Base-by-base conservation (phyloP, 2,888 invertebrate species). In the Apotomis betuletana region DNA sequence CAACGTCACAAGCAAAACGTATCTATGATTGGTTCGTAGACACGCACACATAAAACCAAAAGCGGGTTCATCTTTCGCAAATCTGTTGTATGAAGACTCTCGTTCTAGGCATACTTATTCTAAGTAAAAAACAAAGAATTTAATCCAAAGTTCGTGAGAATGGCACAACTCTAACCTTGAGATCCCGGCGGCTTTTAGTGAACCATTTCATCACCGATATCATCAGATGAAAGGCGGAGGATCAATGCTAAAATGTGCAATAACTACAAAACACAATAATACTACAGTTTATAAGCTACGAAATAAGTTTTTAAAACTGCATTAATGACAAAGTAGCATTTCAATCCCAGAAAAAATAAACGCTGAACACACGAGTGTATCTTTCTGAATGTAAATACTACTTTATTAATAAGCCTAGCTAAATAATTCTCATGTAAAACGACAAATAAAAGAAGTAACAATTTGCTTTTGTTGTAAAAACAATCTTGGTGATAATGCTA, bases 211-310 rank as follows among this genome's bases (percentile, higher is more conserved):
- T 41, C 41, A 3, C 41, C 41, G 41, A 41, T 41, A 6, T 41
- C 41, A 4, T 41, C 6, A 41, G 6, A 59, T n/a, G 6, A 41
- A 4, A 60, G 10, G n/a, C 27, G 46, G 54, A 41, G 27, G n/a
- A 27, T 60, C 6, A 15, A 60, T 6, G 0, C 12, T 36, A 46
- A 5, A 44, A 44, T 4, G 60, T 60, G 60, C 15, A 58, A 13
- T 41, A 67, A 49, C 59, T 12, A 41, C 58, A 41, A 5, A 41
- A 41, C 41, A 41, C 52, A 59, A 59, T 52, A 67, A 67, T 38
- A 67, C 58, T 51, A 67, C 38, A 12, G 27, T 13, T 38, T 12
- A 38, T 2, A 67, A 58, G 49, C 58, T 15, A 65, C 13, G 38
- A 46, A 36, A 9, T 46, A 10, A 36, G 5, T 46, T 15, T 12